These are phyloP conservation scores for Cynocephalus volans DNA, from an alignment of 2,113 vertebrate genomes.

Conservation along the genomic window DNA sequence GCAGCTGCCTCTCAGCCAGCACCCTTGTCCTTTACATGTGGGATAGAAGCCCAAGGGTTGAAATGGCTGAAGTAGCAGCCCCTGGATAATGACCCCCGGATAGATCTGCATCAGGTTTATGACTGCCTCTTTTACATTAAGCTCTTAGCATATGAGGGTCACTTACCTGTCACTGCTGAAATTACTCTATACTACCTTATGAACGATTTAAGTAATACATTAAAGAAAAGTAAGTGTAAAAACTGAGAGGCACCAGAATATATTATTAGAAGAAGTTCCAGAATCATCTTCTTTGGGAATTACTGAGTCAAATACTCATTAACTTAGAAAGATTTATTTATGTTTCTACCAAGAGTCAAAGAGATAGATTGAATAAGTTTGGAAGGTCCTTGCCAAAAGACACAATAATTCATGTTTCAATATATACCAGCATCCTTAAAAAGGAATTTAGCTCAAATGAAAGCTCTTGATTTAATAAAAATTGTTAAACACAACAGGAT, in stretches of 20 bases:
- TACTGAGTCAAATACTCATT: neutral
- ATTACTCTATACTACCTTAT: neutral
- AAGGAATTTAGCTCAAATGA: neutral
- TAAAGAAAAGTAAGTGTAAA: neutral
- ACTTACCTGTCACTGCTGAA: neutral
- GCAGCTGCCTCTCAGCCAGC: neutral
- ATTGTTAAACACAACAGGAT: constrained; percentile 15
- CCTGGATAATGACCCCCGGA: neutral
- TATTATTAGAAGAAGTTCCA: constrained; percentile 4
- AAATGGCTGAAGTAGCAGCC: neutral
- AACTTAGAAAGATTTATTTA: constrained; percentile 39
- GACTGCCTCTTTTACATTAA: neutral
- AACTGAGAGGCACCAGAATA: neutral
- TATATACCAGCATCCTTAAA: constrained; percentile 1
- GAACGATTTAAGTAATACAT: neutral
- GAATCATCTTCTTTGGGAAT: constrained; percentile 27
- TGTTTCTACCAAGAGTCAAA: neutral
- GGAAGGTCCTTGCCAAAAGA: constrained; percentile 35
- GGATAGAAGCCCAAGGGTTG: neutral
- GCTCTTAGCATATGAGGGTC: neutral
- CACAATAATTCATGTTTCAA: neutral
- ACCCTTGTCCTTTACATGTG: neutral
- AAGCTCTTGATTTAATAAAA: constrained; percentile 56
- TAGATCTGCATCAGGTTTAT: neutral
- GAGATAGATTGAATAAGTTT: neutral